phyloP scores from a whole-genome alignment of 2,888 invertebrate genomes.

The Diloba caeruleocephala region DNA sequence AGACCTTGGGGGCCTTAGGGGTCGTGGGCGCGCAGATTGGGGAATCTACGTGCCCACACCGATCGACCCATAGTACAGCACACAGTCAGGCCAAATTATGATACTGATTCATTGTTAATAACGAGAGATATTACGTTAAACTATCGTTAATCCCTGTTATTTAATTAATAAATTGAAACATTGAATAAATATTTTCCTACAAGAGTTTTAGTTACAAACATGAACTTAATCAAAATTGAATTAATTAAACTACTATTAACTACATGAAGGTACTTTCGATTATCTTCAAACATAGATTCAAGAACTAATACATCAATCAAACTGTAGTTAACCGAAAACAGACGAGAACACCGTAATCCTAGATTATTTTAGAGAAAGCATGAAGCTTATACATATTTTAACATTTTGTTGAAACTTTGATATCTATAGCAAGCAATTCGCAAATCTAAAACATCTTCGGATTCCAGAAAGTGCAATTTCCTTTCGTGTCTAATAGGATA shows the following conservation, averaged over 20 bases:
- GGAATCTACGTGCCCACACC: too few relatives aligned
- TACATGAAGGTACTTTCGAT: conserved; percentile 16
- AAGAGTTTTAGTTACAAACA: conserved; percentile 20
- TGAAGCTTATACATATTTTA: conserved; percentile 22
- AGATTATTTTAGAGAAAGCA: conserved; percentile 20
- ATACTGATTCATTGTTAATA: too few relatives aligned
- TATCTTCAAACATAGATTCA: conserved; percentile 26
- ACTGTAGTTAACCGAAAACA: conserved; percentile 14
- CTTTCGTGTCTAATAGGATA: conserved; percentile 56
- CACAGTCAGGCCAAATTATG: too few relatives aligned
- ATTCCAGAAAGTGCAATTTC: conserved; percentile 50
- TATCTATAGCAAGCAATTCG: conserved; percentile 24
- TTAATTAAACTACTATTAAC: conserved; percentile 33
- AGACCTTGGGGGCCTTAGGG: too few relatives aligned
- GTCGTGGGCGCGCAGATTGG: too few relatives aligned
- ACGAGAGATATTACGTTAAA: neutral
- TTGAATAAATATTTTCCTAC: conserved; percentile 12
- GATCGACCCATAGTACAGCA: too few relatives aligned
- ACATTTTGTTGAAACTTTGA: conserved; percentile 16
- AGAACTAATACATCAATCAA: conserved; percentile 20
- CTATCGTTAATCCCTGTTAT: conserved; percentile 5
- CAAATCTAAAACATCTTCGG: conserved; percentile 17
- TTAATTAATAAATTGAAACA: neutral
- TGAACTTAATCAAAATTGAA: conserved; percentile 37
- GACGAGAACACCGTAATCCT: conserved; percentile 10